Evolutionary conservation across 2,113 vertebrate genomes (phyloP).

Genomic region (Ptyas mucosa): DNA sequence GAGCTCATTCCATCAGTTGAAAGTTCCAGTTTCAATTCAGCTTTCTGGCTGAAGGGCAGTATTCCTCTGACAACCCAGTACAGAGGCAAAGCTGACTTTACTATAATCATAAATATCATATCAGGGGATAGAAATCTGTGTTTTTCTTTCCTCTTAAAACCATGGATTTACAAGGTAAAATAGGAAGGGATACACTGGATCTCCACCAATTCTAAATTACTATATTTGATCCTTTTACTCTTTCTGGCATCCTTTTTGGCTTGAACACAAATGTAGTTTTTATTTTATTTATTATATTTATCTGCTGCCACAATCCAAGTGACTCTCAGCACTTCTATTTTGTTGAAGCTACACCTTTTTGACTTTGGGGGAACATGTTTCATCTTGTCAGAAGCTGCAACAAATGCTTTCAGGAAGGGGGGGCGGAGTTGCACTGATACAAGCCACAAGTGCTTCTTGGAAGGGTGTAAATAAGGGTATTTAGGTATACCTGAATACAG

Average conservation of each 20-base stretch:
- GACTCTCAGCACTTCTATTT: not conserved
- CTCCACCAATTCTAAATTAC: not conserved
- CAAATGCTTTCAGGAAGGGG: not conserved
- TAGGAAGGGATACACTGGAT: not conserved
- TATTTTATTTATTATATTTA: not conserved
- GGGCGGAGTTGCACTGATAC: not conserved
- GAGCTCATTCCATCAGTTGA: not conserved
- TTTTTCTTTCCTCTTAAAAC: not conserved
- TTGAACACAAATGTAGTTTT: not conserved
- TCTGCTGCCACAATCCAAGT: not conserved
- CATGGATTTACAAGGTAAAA: not conserved
- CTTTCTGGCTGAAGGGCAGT: not conserved
- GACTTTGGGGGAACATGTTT: not conserved
- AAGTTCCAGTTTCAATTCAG: not conserved
- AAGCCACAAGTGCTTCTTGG: not conserved
- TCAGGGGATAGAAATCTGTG: not conserved
- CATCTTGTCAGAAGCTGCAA: not conserved
- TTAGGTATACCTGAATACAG: not conserved
- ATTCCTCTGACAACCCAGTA: not conserved
- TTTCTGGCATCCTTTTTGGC: not conserved
- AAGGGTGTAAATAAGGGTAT: not conserved
- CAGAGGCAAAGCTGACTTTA: not conserved
- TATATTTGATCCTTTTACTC: not conserved
- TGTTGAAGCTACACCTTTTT: not conserved
- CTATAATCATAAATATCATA: not conserved